Conservation (phyloP, 2,888 invertebrate species). For the Drosophila lutescens region DNA sequence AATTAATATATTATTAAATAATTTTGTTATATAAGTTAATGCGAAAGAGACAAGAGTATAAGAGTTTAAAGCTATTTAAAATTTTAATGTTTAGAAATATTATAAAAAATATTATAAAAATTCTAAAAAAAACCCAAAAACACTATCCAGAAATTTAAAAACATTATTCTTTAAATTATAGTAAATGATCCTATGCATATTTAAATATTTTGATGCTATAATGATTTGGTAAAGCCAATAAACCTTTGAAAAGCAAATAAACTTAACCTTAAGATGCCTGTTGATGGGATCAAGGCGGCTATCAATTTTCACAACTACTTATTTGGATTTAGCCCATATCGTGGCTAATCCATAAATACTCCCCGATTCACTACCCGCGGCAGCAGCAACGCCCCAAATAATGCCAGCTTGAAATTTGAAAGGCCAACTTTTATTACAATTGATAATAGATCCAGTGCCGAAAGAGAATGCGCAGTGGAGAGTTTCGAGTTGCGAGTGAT, state of each 20-base stretch:
- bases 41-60: too few relatives aligned
- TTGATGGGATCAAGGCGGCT: constrained; percentile 5
- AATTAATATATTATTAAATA: too few relatives aligned
- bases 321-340: constrained; percentile 25
- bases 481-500: constrained; percentile 65
- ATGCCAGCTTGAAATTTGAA: constrained; percentile 1
- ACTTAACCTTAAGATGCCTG: constrained; percentile 21
- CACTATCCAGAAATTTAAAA: too few relatives aligned
- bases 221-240: neutral
- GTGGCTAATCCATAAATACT: constrained; percentile 27
- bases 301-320: constrained; percentile 22
- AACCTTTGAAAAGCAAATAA: constrained; percentile 4
- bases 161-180: too few relatives aligned
- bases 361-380: neutral
- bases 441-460: constrained; percentile 63
- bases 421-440: constrained; percentile 59
- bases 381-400: constrained; percentile 44
- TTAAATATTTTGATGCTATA: neutral
- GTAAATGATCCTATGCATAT: neutral
- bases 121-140: too few relatives aligned
- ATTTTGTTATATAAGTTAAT: too few relatives aligned
- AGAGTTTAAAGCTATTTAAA: too few relatives aligned
- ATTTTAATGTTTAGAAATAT: too few relatives aligned
- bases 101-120: too few relatives aligned
- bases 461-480: constrained; percentile 36